Evolutionary conservation across 2,888 invertebrate species (phyloP).

Genomic region (Seira musarum): DNA sequence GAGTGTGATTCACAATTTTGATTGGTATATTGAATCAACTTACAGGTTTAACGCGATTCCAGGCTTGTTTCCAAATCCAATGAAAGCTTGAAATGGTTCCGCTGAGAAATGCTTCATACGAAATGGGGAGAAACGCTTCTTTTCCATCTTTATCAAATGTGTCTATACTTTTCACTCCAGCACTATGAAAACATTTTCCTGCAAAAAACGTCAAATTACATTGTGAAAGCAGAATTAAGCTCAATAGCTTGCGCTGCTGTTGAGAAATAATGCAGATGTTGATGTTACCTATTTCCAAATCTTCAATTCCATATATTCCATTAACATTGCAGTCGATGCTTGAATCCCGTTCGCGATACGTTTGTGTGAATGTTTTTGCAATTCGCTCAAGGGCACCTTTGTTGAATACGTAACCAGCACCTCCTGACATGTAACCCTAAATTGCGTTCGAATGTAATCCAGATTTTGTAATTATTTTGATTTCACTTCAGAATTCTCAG

Average conservation of each 20-base stretch:
- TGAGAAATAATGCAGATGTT: neutral
- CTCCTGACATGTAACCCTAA: constrained; percentile 69
- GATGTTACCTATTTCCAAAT: constrained; percentile 65
- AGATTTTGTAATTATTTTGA: constrained; percentile 18
- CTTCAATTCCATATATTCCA: constrained; percentile 62
- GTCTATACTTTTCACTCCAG: constrained; percentile 56
- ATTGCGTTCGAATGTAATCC: no score
- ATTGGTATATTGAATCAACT: neutral
- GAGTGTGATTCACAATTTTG: constrained; percentile 10
- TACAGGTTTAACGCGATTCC: constrained; percentile 65
- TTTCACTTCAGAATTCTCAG: neutral
- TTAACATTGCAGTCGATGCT: constrained; percentile 51
- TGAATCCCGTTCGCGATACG: neutral
- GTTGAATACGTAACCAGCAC: constrained; percentile 68
- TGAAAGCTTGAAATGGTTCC: constrained; percentile 63
- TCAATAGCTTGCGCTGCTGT: no score
- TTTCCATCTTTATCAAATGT: constrained; percentile 55
- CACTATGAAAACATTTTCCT: constrained; percentile 65
- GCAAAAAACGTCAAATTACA: neutral
- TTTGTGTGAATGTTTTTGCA: constrained; percentile 5
- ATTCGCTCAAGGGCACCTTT: constrained; percentile 28
- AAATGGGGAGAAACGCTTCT: constrained; percentile 64
- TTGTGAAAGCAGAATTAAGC: no score
- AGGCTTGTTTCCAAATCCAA: constrained; percentile 68
- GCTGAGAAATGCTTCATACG: constrained; percentile 55